A percentile compares a stretch with the other conserved stretches of the same genome.
These are phyloP conservation scores for Troides aeacus DNA, from an alignment of 2,888 invertebrate species.

Conservation along the genomic window DNA sequence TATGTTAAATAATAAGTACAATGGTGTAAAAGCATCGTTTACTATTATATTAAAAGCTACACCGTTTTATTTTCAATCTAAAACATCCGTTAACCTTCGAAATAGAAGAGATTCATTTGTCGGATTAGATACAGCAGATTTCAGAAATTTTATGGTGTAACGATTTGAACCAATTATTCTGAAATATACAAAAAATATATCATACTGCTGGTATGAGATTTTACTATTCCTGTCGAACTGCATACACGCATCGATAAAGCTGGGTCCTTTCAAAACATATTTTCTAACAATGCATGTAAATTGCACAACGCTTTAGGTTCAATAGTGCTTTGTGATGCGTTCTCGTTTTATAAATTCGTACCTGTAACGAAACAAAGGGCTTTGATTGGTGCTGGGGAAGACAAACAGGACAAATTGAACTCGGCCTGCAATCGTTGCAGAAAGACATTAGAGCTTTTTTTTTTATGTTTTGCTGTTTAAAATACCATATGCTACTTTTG, in stretches of 20 bases:
- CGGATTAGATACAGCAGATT: too few species aligned
- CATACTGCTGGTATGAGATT: background rate
- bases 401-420: slow-evolving; percentile 24
- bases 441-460: slow-evolving; percentile 8
- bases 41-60: too few species aligned
- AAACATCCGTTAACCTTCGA: too few species aligned
- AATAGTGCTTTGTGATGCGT: slow-evolving; percentile 21
- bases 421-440: slow-evolving; percentile 3
- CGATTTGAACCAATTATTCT: too few species aligned
- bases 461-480: background rate
- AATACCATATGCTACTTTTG: background rate
- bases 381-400: slow-evolving; percentile 22
- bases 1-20: too few species aligned
- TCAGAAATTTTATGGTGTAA: too few species aligned
- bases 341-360: slow-evolving; percentile 22
- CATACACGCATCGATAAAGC: background rate
- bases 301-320: slow-evolving; percentile 16
- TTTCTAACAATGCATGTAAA: slow-evolving; percentile 16
- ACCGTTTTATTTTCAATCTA: too few species aligned
- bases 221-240: background rate
- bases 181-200: background rate
- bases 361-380: slow-evolving; percentile 24
- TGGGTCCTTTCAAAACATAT: background rate
- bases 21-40: too few species aligned
- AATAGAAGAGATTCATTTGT: too few species aligned